Evolutionary conservation across 2,888 invertebrate species (phyloP).

Genomic region (Harpalus rubripes): DNA sequence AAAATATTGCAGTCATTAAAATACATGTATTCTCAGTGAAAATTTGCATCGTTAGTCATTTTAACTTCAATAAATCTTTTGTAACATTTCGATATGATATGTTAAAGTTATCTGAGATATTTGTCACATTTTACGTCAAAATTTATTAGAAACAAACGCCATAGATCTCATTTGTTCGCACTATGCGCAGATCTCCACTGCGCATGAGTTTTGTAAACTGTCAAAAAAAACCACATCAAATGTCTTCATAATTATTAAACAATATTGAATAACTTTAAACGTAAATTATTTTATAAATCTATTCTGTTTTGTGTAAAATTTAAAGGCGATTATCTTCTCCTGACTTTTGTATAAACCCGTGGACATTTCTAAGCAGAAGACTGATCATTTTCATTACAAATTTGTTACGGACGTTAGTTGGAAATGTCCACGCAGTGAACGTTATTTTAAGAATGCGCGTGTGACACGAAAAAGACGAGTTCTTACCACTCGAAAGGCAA

Average conservation of each 20-base stretch:
- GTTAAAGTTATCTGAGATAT: too few species aligned
- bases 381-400: conserved; percentile 67
- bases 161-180: too few species aligned
- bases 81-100: too few species aligned
- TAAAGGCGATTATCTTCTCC: neutral
- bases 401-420: conserved; percentile 45
- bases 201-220: too few species aligned
- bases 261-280: neutral
- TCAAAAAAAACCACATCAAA: too few species aligned
- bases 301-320: neutral
- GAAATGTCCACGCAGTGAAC: conserved; percentile 63
- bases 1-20: too few species aligned
- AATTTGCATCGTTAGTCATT: too few species aligned
- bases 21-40: too few species aligned
- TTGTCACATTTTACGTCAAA: too few species aligned
- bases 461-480: conserved; percentile 28
- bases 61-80: too few species aligned
- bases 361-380: conserved; percentile 65
- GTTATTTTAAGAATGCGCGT: conserved; percentile 30
- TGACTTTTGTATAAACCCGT: conserved; percentile 29
- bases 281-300: neutral
- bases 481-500: conserved; percentile 2
- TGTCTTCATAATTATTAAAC: neutral
- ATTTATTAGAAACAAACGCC: too few species aligned
- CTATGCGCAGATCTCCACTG: too few species aligned